Evolutionary conservation across 2,797 vertebrate species (phyloP), one percentile per base, ranked within the genome.

Genomic region (Onychomys leucogaster): DNA sequence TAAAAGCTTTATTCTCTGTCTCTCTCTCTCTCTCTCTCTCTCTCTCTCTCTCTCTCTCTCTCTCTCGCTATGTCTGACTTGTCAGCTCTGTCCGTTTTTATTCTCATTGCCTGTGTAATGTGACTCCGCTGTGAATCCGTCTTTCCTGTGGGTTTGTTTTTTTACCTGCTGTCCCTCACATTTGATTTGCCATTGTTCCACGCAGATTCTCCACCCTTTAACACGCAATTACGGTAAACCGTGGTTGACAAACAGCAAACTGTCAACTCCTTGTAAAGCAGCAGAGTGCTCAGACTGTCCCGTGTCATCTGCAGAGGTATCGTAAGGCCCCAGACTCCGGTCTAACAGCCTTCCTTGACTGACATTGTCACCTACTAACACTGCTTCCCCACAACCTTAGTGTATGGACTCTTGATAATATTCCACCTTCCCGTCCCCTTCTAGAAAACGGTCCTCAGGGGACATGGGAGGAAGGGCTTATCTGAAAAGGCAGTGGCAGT

Each of bases 171-270:
- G 59, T 99, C 98, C 98, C 99, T 98, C 99, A 98, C 98, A 78
- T 99, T 98, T 99, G 96, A 99, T 99, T 99, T 99, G 98, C 99
- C 99, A 98, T 99, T 99, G 98, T 99, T 99, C 98, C 99, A 98
- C 98, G 98, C 99, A 99, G 99, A 99, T 99, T 99, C 98, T 99
- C 98, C 99, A 99, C 99, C 99, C 99, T 98, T 99, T 99, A 99
- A 99, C 99, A 99, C 99, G 99, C 99, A 99, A 99, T 99, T 99
- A 99, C 99, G 99, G 99, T 99, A 99, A 99, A 98, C 99, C 99
- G 98, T 99, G 99, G 99, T 99, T 99, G 99, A 99, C 99, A 99
- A 99, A 99, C 99, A 99, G 99, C 99, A 99, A 99, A 99, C 98
- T 99, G 98, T 99, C 99, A 99, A 99, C 99, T 99, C 99, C 99